Conservation (phyloP, 2,888 invertebrate genomes). For the Griposia aprilina region DNA sequence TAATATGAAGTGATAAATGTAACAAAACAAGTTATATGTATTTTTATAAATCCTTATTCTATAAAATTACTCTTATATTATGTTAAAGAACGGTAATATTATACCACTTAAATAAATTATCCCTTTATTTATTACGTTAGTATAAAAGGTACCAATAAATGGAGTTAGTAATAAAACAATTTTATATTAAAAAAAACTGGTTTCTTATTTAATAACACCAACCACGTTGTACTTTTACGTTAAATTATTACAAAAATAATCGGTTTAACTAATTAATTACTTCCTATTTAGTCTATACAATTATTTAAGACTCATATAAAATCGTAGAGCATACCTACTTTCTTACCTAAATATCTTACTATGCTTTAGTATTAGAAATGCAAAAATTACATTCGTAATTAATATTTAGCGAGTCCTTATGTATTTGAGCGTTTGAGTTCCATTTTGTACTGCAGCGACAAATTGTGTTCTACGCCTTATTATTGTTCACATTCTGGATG, state of each 20-base stretch:
- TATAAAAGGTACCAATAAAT: conserved; percentile 18
- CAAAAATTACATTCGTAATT: conserved; percentile 45
- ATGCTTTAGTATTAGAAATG: conserved; percentile 52
- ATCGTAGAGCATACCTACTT: conserved; percentile 9
- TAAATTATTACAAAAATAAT: conserved; percentile 25
- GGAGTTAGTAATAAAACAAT: conserved; percentile 49
- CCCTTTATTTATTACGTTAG: conserved; percentile 30
- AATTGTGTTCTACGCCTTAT: conserved; percentile 53
- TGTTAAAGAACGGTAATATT: conserved; percentile 12
- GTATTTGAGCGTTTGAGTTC: conserved; percentile 31
- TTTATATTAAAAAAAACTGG: conserved; percentile 40
- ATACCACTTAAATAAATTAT: conserved; percentile 46
- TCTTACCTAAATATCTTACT: conserved; percentile 43
- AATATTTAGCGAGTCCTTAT: conserved; percentile 17
- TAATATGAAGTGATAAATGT: neutral
- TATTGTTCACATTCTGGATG: conserved; percentile 75
- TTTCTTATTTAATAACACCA: conserved; percentile 57
- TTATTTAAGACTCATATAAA: conserved; percentile 24
- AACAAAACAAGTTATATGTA: conserved; percentile 20
- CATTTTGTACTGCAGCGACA: conserved; percentile 48
- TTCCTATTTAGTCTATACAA: conserved; percentile 1
- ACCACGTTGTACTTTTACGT: conserved; percentile 56
- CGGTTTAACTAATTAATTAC: conserved; percentile 2
- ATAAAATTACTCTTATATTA: conserved; percentile 11
- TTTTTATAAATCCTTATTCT: conserved; percentile 43